A percentile compares a stretch with the other conserved stretches of the same genome.
phyloP scores from a whole-genome alignment of 2,888 invertebrate genomes.

The Elegia similella region DNA sequence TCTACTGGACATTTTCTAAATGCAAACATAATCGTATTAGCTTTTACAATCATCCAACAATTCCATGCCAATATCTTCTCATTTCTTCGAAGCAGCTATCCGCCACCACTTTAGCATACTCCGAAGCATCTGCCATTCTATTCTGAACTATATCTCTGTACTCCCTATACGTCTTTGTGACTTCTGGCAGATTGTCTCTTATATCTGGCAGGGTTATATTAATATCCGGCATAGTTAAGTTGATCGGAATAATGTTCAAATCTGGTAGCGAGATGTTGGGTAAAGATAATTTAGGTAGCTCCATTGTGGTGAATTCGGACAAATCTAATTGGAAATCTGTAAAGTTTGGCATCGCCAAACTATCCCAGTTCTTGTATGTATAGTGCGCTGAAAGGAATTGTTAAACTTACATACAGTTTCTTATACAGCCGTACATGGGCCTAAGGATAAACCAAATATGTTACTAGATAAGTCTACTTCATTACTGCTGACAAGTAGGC shows the following conservation, averaged over 20 bases:
- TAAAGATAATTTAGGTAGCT: slow-evolving; percentile 44
- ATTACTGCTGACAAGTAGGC: no score
- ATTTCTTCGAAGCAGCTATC: slow-evolving; percentile 77
- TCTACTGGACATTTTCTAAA: slow-evolving; percentile 22
- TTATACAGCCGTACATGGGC: background rate
- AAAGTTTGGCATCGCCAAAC: slow-evolving; percentile 68
- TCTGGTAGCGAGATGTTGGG: slow-evolving; percentile 55
- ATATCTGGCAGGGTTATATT: slow-evolving; percentile 59
- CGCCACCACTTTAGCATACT: slow-evolving; percentile 75
- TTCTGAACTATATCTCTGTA: slow-evolving; percentile 75
- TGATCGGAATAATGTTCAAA: slow-evolving; percentile 39
- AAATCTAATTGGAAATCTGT: slow-evolving; percentile 69
- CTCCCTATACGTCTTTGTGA: slow-evolving; percentile 60
- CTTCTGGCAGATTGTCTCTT: slow-evolving; percentile 58
- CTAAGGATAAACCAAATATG: no score
- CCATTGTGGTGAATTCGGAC: slow-evolving; percentile 53
- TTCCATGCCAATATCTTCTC: slow-evolving; percentile 58
- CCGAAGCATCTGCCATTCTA: slow-evolving; percentile 73
- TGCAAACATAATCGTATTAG: slow-evolving; percentile 23
- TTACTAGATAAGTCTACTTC: no score
- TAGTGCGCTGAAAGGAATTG: slow-evolving; percentile 73
- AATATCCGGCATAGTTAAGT: slow-evolving; percentile 48
- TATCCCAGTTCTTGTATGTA: slow-evolving; percentile 73
- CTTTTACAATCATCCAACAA: slow-evolving; percentile 49
- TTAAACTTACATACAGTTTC: slow-evolving; percentile 30